phyloP scores from a whole-genome alignment of 1,140 invertebrate species.

The Papilio machaon region DNA sequence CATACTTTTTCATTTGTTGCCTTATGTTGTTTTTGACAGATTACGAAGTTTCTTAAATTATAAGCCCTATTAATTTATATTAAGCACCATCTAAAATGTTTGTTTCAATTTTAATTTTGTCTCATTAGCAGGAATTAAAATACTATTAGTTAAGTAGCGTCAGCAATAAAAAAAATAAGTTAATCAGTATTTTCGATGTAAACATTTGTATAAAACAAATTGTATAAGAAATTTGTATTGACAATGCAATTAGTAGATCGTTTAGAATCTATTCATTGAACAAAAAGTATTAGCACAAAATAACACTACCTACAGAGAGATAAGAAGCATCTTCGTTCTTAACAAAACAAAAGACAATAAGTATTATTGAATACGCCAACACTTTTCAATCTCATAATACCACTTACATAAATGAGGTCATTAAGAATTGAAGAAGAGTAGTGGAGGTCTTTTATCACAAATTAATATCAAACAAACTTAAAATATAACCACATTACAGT shows the following conservation, averaged over 20 bases:
- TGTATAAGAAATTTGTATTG: neutral
- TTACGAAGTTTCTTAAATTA: neutral
- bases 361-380: neutral
- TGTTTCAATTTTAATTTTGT: neutral
- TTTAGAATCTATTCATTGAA: conserved; percentile 14
- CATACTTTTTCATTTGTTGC: too few species aligned
- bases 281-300: neutral
- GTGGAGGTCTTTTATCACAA: neutral
- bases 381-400: neutral
- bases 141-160: neutral
- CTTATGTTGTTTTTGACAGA: too few species aligned
- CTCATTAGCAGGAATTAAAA: neutral
- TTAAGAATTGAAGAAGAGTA: neutral
- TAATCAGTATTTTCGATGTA: neutral
- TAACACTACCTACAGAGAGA: neutral
- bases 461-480: conserved; percentile 5
- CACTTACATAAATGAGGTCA: neutral
- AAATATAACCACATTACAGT: neutral
- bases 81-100: neutral
- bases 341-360: conserved; percentile 13
- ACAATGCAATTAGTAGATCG: neutral
- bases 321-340: neutral
- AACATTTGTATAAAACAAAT: neutral
- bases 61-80: neutral
- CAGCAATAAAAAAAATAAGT: neutral